Evolutionary conservation across 2,797 vertebrate species (phyloP), one percentile per base, ranked within the genome.

Genomic region (Danio jaintianensis): DNA sequence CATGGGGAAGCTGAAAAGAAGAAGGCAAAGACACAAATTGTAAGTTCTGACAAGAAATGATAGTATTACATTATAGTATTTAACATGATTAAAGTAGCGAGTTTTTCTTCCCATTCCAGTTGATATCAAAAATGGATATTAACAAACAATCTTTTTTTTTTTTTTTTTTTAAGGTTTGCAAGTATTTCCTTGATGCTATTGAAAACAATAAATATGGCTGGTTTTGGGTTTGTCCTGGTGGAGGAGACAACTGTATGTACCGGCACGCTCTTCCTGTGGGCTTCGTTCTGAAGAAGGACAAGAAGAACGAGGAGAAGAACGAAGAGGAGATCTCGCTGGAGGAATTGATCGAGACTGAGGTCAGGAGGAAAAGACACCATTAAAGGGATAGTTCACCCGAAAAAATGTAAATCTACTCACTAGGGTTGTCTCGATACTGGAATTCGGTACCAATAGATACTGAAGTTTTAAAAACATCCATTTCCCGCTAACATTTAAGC

Each of bases 151-250:
- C 3, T 64, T 43, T 11, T 0, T 81, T 0, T 78, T 16, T n/a
- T 64, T 3, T 64, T 43, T 11, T 0, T 81, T 0, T 78, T 16
- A 84, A 99, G 97, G 97, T 99, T 78, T 99, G 97, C 88, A 97
- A 93, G 78, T 93, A 96, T 86, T 99, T 99, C 89, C 94, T 99
- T 82, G 97, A 99, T 10, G 98, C 98, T 84, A 98, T 99, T 80
- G 98, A 99, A 90, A 95, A 92, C 88, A 98, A 97, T 88, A 99
- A 99, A 86, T 99, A 99, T 0, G 98, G 98, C 79, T 99, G 98
- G 98, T 99, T 99, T 90, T 98, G 97, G 98, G 94, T 96, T 20
- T 99, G 98, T 86, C 98, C 97, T 0, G 95, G 90, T 0, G 97
- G 97, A 7, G 96, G 95, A 5, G 96, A 97, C 85, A 89, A 18